These are phyloP conservation scores for Leptodactylus fuscus DNA, from an alignment of 2,113 vertebrate species.

Conservation along the genomic window DNA sequence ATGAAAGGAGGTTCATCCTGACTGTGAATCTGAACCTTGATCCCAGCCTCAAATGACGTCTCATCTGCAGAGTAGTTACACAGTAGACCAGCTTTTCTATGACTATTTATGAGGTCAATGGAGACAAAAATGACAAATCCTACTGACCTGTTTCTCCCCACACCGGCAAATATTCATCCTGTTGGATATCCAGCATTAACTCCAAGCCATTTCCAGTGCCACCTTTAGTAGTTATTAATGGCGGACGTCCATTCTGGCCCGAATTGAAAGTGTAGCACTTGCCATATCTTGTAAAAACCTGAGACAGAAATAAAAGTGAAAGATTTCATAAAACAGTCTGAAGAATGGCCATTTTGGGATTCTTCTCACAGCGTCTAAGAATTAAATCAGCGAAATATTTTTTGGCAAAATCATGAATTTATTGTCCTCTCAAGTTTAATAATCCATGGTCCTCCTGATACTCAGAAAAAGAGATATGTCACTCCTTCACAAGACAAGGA, in stretches of 20 bases:
- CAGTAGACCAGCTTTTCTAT: not conserved
- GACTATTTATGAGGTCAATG: not conserved
- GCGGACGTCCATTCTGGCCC: conserved; percentile 85
- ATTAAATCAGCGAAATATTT: conserved; percentile 19
- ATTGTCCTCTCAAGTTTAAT: conserved; percentile 10
- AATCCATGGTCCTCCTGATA: not conserved
- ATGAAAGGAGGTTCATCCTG: conserved; percentile 97
- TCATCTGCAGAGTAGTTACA: conserved; percentile 80
- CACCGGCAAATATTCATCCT: conserved; percentile 95
- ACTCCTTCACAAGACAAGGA: conserved; percentile 20
- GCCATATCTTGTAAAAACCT: conserved; percentile 98
- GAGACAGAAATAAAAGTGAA: conserved; percentile 44
- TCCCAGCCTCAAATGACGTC: conserved; percentile 96
- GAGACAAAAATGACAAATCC: not conserved
- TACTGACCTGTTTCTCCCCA: conserved; percentile 96
- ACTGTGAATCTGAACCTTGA: conserved; percentile 98
- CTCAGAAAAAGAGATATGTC: conserved; percentile 18
- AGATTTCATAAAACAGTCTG: conserved; percentile 9
- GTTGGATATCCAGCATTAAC: conserved; percentile 98
- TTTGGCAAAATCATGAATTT: conserved; percentile 10
- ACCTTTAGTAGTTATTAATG: conserved; percentile 91
- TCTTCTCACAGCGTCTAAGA: not conserved
- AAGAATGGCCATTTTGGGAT: not conserved
- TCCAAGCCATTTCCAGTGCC: conserved; percentile 97
- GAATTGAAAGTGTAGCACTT: conserved; percentile 99